Conservation (phyloP, 2,797 vertebrate genomes). For the Petrocephalus schoutedeni region DNA sequence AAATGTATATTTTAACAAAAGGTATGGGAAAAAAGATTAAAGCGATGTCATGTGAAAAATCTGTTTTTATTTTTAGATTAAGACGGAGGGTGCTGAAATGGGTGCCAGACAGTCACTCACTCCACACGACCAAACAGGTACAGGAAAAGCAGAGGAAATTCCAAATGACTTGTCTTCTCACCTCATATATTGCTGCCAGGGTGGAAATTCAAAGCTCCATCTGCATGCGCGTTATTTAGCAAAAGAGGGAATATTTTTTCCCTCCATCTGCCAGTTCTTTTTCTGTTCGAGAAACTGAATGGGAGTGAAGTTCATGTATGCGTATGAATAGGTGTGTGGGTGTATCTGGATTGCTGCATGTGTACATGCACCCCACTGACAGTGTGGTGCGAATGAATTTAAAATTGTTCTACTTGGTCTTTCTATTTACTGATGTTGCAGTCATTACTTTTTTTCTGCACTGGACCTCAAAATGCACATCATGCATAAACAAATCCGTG, state of each 20-base stretch:
- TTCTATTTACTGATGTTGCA: not conserved
- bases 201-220: not conserved
- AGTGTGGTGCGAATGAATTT: not conserved
- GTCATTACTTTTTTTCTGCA: not conserved
- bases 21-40: not conserved
- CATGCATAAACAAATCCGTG: not conserved
- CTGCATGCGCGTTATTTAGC: not conserved
- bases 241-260: not conserved
- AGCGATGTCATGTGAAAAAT: not conserved
- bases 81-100: not conserved
- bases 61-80: slow-evolving; percentile 5
- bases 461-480: not conserved
- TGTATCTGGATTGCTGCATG: not conserved
- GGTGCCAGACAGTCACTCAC: not conserved
- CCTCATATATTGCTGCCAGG: not conserved
- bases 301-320: slow-evolving; percentile 7
- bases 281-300: not conserved
- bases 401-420: not conserved
- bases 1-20: not conserved
- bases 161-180: not conserved
- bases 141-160: not conserved
- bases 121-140: not conserved
- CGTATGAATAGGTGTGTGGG: not conserved
- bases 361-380: not conserved
- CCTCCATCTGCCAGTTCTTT: not conserved